Base-by-base conservation (phyloP, 2,113 vertebrate species). In the Chitala chitala region DNA sequence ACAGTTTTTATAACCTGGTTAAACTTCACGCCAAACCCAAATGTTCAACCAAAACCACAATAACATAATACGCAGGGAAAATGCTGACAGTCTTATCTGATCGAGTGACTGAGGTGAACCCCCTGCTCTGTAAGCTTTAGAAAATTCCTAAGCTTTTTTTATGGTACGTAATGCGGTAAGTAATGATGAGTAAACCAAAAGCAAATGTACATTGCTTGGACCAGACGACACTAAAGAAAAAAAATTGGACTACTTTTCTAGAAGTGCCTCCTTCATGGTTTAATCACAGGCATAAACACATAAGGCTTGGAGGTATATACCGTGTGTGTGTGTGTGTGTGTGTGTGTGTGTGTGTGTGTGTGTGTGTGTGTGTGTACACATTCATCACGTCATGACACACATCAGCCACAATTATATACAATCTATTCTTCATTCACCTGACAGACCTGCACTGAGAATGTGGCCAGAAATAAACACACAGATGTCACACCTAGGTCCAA, bases 1-100 rank as follows among this genome's bases (percentile, higher is more conserved):
- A 84, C 80, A 74, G 80, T 76, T 85, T 83, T 84, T 82, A 82
- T 84, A 84, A 87, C 81, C 86, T 85, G 86, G 82, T 76, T 78
- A 77, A 77, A 70, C 69, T 13, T 24, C 68, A 75, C 81, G 86
- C 86, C 86, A 85, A 81, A 84, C 78, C 59, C 83, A 83, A 76
- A 77, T 86, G 86, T 84, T 86, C 76, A 78, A 77, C 77, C 74
- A 75, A 83, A 88, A 84, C 84, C 82, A 70, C 78, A 82, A 81
- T 46, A 80, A 72, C 61, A 58, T 66, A 77, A 77, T 69, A 81
- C 17, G 75, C 78, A 78, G 78, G 73, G 73, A 80, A 82, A 82
- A 70, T 66, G 38, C 56, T 76, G 59, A 83, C 74, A 77, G 50
- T 78, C 78, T 75, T 50, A 69, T 40, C 76, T 74, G 33, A 79